Evolutionary conservation across 2,888 invertebrate genomes (phyloP), one percentile per base, ranked within the genome.

Genomic region (Drosophila acutilabella): DNA sequence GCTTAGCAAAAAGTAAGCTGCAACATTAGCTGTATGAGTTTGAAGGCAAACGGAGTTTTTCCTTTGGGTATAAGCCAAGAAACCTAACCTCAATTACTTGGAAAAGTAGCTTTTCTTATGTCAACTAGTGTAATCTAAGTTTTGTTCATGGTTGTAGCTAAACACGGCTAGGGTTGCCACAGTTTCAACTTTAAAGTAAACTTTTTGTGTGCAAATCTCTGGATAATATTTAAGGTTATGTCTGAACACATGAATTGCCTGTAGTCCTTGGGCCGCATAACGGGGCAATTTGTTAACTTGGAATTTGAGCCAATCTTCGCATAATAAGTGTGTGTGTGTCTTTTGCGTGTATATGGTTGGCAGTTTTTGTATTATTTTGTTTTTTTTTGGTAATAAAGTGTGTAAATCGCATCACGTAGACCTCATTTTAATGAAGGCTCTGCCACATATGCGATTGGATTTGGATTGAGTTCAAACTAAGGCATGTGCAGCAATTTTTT

Each of bases 341-440:
- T 13, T 3, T 20, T 33, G 18, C 18, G 7, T 11, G 2, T 11
- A 8, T 44, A 1, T 14, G 42, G n/a, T 14, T 41, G 16, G 13
- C 30, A 10, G 26, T 23, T 18, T 44, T 45, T 36, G 40, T 53
- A 42, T 30, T 26, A 0, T 54, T 36, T 20, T 16, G 1, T 23
- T 0, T 58, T 36, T 14, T 30, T 16, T 53, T 45, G 50, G 56
- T 41, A 59, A 74, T 74, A 74, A 68, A 75, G 44, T 40, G 48
- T 23, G 50, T 23, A 69, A 78, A 78, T 78, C 74, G 64, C 68
- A 73, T 75, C 75, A 75, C 75, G 75, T 76, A 74, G 74, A 26
- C 52, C 44, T 56, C 59, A 52, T 62, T 59, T 74, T 59, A 65
- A 78, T 72, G 67, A 56, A 52, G 62, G 67, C 57, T 45, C 26